These are phyloP conservation scores for Nephrotoma flavescens DNA, from an alignment of 2,888 invertebrate species.

Conservation along the genomic window DNA sequence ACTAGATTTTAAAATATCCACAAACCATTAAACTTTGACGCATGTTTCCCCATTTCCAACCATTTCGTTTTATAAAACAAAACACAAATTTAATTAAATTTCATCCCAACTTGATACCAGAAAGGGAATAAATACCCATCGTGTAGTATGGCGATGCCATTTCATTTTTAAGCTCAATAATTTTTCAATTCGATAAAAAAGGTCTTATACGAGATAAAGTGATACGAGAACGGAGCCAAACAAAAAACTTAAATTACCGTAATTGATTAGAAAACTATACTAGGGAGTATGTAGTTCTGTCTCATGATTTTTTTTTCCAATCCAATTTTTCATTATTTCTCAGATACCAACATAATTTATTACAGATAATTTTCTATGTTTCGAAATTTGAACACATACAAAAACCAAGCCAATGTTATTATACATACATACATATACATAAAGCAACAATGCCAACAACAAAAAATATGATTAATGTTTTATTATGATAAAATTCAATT, in stretches of 20 bases:
- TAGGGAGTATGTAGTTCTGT: background rate
- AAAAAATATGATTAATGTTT: background rate
- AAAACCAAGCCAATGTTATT: too few species aligned
- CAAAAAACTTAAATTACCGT: background rate
- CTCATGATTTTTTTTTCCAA: background rate
- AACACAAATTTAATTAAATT: background rate
- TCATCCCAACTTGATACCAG: background rate
- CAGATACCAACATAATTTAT: background rate
- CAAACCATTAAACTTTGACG: background rate
- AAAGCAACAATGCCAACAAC: too few species aligned
- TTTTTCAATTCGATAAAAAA: background rate
- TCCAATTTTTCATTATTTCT: background rate
- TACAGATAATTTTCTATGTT: background rate
- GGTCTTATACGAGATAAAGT: background rate
- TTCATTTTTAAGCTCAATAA: background rate
- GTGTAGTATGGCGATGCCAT: background rate
- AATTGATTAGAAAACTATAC: background rate
- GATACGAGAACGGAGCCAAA: background rate
- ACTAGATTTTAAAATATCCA: background rate
- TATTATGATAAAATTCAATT: background rate
- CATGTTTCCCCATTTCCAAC: background rate
- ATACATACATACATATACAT: too few species aligned
- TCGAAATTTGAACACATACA: background rate
- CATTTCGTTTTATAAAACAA: background rate
- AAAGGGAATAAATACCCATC: background rate